Percentiles rank a stretch among this genome's conserved stretches.
Evolutionary conservation across 2,888 invertebrate genomes (phyloP).

Genomic region (Cabera pusaria): DNA sequence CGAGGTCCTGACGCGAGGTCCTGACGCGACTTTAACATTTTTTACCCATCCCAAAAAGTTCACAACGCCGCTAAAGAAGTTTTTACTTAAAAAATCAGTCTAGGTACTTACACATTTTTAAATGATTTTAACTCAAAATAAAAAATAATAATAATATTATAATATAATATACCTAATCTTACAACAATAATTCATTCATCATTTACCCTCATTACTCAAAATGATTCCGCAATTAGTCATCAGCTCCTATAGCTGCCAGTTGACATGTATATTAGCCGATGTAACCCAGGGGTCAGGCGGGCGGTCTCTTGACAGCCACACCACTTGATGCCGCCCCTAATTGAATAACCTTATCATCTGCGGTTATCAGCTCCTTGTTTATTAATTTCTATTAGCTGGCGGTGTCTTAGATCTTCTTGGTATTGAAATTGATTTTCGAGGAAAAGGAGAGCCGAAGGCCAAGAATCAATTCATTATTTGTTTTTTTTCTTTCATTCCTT

Average conservation of each 20-base stretch:
- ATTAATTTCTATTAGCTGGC: constrained; percentile 64
- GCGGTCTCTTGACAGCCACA: constrained; percentile 53
- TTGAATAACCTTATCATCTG: constrained; percentile 61
- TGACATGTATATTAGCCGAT: constrained; percentile 31
- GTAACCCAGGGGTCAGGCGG: constrained; percentile 51
- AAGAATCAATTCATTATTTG: too few relatives aligned
- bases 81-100: too few relatives aligned
- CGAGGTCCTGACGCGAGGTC: too few relatives aligned
- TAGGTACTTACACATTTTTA: too few relatives aligned
- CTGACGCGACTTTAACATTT: too few relatives aligned
- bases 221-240: constrained; percentile 65
- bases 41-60: too few relatives aligned
- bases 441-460: too few relatives aligned
- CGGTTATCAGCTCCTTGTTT: constrained; percentile 68
- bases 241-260: constrained; percentile 45
- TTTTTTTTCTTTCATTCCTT: too few relatives aligned
- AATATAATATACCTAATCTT: too few relatives aligned
- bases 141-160: too few relatives aligned
- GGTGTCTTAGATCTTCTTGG: constrained; percentile 46
- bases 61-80: too few relatives aligned
- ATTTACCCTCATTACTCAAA: constrained; percentile 34
- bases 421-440: background rate
- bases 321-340: constrained; percentile 62
- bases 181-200: constrained; percentile 16
- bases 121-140: too few relatives aligned